phyloP scores from a whole-genome alignment of 2,888 invertebrate species.

The Arge pagana region DNA sequence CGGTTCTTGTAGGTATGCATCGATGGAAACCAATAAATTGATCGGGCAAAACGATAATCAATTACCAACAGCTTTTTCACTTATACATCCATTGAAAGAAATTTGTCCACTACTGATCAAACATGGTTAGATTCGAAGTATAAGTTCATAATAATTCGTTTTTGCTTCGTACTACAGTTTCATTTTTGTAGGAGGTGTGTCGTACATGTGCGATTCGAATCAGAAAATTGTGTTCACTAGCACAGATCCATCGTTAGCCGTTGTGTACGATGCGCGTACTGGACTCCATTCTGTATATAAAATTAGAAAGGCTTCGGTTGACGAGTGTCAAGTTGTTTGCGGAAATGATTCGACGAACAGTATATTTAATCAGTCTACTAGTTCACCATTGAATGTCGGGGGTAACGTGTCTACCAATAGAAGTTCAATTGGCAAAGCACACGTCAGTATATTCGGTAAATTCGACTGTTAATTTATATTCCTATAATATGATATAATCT shows the following conservation, averaged over 20 bases:
- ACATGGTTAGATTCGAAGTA: constrained; percentile 58
- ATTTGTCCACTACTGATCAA: constrained; percentile 81
- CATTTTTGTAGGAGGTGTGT: constrained; percentile 45
- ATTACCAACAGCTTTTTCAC: constrained; percentile 81
- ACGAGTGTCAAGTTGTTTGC: constrained; percentile 71
- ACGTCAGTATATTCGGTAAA: constrained; percentile 49
- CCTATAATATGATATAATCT: not conserved
- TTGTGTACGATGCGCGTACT: constrained; percentile 78
- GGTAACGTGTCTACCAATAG: constrained; percentile 42
- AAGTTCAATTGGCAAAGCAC: constrained; percentile 42
- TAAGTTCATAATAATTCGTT: constrained; percentile 1
- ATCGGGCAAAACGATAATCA: constrained; percentile 39
- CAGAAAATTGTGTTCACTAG: constrained; percentile 77
- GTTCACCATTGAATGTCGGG: constrained; percentile 42
- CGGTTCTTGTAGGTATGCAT: constrained; percentile 37
- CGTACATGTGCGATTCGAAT: constrained; percentile 60
- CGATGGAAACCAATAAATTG: constrained; percentile 46
- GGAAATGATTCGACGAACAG: constrained; percentile 57
- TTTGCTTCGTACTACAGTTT: not conserved
- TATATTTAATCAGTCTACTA: constrained; percentile 43
- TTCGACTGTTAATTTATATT: not conserved
- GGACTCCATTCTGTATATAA: constrained; percentile 83
- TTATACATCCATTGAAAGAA: constrained; percentile 90
- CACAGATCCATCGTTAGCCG: constrained; percentile 77
- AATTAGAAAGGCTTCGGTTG: constrained; percentile 73